Percentiles rank a stretch among this genome's conserved stretches.
phyloP scores from a whole-genome alignment of 2,797 vertebrate species.

The Craterocephalus amniculus region DNA sequence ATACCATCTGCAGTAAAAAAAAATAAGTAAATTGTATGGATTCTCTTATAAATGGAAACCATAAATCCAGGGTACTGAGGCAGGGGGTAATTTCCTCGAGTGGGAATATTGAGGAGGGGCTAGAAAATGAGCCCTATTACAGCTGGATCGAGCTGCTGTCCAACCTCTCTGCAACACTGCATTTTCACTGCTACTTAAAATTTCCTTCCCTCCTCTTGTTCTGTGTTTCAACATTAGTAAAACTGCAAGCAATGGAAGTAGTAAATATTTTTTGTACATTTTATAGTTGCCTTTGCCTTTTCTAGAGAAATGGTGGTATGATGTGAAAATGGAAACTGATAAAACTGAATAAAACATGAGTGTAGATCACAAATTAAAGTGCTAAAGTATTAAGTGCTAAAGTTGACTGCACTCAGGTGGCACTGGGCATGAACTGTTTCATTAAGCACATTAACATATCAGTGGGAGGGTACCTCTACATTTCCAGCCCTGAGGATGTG shows the following conservation, averaged over 20 bases:
- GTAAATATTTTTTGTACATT: not conserved
- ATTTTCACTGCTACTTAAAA: not conserved
- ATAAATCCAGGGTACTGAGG: constrained; percentile 45
- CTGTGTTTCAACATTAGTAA: not conserved
- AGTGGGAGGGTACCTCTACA: too few species aligned
- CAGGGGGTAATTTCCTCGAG: constrained; percentile 50
- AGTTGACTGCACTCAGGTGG: not conserved
- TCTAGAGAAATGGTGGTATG: not conserved
- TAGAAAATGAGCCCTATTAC: constrained; percentile 64
- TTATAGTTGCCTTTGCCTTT: not conserved
- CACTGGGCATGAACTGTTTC: not conserved
- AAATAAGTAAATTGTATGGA: constrained; percentile 49
- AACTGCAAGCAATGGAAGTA: constrained; percentile 4
- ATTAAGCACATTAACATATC: not conserved
- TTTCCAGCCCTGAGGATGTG: not conserved
- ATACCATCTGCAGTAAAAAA: constrained; percentile 30
- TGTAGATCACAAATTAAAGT: not conserved
- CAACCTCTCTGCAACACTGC: constrained; percentile 2
- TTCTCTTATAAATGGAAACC: constrained; percentile 40
- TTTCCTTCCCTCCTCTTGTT: constrained; percentile 11
- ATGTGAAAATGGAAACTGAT: not conserved
- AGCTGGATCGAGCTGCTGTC: constrained; percentile 47
- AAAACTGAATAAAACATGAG: not conserved
- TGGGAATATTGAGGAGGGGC: constrained; percentile 36
- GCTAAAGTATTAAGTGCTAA: not conserved